Base-by-base conservation (phyloP, 2,797 vertebrate species). In the Carcharodon carcharias region DNA sequence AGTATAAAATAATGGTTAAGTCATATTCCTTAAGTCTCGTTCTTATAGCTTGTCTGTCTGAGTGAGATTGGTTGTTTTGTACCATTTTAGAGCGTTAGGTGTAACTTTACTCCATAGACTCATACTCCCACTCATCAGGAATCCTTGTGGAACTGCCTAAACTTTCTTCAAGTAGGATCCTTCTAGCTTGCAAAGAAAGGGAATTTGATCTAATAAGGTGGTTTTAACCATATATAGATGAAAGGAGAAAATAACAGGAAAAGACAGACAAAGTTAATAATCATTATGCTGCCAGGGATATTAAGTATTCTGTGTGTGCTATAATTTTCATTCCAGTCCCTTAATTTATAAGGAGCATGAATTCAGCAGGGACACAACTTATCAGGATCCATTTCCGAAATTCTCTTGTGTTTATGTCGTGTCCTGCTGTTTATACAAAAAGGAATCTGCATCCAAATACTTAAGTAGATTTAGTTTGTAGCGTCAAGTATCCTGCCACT, bases 361-460 rank as follows among this genome's bases (percentile, higher is more conserved):
- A 92, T 35, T 58, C 89, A 92, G 89, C 7, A 63, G 31, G 88
- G 89, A 31, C 89, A 92, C 12, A 1, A 14, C 58, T 91, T 61
- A 63, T 92, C 56, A n/a, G 54, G 54, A 61, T 58, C 31, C 54
- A 88, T 63, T 92, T 92, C 28, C 35, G 14, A 61, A 58, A n/a
- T 63, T 63, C 56, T 92, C 56, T 63, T 63, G 31, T 92, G 89
- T 92, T 92, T 92, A 92, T 61, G 31, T 63, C 35, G 56, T 63
- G 89, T 40, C 56, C 58, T 92, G 56, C 89, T 92, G 9, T 63
- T 92, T 92, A 92, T 63, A 63, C 89, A 35, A 92, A 92, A 63
- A 3, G 58, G 31, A 92, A 92, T 92, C 58, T 92, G 89, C 31
- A 61, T 3, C 6, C 31, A 58, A 31, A 92, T n/a, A 56, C 56